A percentile compares a stretch with the other conserved stretches of the same genome.
Conservation (phyloP, 2,113 vertebrate genomes). For the Trochalopteron elliotii region DNA sequence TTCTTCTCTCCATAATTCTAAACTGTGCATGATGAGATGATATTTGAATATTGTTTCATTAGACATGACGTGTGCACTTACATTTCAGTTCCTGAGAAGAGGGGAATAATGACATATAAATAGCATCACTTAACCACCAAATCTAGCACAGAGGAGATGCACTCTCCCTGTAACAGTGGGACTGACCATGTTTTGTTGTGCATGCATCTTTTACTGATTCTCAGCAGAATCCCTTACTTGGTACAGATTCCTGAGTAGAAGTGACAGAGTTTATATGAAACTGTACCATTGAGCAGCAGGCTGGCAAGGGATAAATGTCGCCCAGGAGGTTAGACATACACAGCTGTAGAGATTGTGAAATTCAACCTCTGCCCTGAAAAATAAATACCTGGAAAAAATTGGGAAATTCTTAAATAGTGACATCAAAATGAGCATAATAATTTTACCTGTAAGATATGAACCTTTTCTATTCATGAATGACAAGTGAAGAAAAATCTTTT, state of each 20-base stretch:
- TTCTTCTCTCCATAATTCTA: background rate
- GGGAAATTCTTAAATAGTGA: background rate
- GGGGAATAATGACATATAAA: background rate
- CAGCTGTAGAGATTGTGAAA: slow-evolving; percentile 55
- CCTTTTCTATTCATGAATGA: slow-evolving; percentile 55
- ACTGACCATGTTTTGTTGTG: background rate
- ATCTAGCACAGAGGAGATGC: background rate
- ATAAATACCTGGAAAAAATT: background rate
- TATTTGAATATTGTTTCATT: background rate
- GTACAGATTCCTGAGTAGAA: slow-evolving; percentile 7
- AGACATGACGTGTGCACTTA: background rate
- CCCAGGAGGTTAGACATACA: slow-evolving; percentile 58
- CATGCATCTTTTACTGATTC: background rate
- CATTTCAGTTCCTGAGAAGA: background rate
- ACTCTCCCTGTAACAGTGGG: background rate
- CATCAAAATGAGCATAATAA: background rate
- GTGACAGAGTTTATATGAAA: slow-evolving; percentile 33
- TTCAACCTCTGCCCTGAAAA: slow-evolving; percentile 41
- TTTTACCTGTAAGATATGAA: slow-evolving; percentile 49
- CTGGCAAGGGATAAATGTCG: slow-evolving; percentile 55
- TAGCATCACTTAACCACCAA: background rate
- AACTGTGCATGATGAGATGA: background rate
- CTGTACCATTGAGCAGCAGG: slow-evolving; percentile 24
- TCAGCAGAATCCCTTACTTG: slow-evolving; percentile 26
- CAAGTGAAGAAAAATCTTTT: slow-evolving; percentile 52